A percentile compares a stretch with the other conserved stretches of the same genome.
These are phyloP conservation scores for Ispidina lecontei DNA, from an alignment of 2,797 vertebrate species.

Conservation along the genomic window DNA sequence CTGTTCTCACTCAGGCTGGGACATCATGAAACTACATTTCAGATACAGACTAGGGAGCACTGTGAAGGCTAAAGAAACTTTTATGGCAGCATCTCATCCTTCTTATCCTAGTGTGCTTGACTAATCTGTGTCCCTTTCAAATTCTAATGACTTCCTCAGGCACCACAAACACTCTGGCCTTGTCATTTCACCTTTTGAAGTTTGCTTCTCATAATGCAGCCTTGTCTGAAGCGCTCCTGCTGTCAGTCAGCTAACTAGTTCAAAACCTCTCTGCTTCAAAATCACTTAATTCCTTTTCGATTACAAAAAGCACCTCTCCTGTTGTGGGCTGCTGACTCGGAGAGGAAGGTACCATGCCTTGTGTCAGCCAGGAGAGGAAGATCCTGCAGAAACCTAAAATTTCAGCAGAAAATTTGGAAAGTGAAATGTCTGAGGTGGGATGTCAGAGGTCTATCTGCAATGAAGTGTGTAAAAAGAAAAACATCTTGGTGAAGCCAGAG, in stretches of 20 bases:
- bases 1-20: too few species aligned
- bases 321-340: constrained; percentile 32
- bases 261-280: constrained; percentile 30
- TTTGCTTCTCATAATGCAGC: constrained; percentile 50
- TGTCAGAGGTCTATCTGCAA: not conserved
- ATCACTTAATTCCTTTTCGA: constrained; percentile 17
- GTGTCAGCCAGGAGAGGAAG: not conserved
- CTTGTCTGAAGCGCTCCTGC: constrained; percentile 39
- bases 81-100: constrained; percentile 47
- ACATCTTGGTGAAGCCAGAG: not conserved
- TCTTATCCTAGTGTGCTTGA: constrained; percentile 15
- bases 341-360: not conserved
- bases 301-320: not conserved
- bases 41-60: not conserved
- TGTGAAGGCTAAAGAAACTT: constrained; percentile 29
- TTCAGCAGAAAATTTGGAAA: not conserved
- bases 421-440: accelerated
- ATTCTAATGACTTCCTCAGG: constrained; percentile 72
- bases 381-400: not conserved
- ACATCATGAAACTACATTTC: not conserved
- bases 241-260: constrained; percentile 22
- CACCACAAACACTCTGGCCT: constrained; percentile 60
- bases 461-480: not conserved
- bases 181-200: constrained; percentile 67
- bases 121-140: constrained; percentile 53